Conservation (phyloP, 2,797 vertebrate genomes). For the Aulostomus chinensis region DNA sequence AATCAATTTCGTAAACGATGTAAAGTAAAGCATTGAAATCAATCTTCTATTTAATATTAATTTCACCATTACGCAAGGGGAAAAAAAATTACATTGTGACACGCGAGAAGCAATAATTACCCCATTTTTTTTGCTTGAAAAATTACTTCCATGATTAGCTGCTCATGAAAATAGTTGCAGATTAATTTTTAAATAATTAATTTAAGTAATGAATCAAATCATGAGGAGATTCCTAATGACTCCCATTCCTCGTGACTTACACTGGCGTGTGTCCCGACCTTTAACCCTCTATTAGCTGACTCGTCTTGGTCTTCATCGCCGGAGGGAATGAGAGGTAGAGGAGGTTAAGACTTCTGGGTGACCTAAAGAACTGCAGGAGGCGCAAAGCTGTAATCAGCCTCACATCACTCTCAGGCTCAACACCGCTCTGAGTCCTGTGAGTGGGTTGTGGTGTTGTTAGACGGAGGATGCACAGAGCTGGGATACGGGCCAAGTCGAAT, state of each 20-base stretch:
- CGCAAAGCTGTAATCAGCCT: conserved; percentile 34
- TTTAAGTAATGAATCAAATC: background rate
- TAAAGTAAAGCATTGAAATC: too few species aligned
- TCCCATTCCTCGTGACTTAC: background rate
- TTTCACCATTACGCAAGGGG: too few species aligned
- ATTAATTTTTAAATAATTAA: background rate
- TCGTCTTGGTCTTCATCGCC: background rate
- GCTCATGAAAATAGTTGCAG: too few species aligned
- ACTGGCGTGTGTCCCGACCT: conserved; percentile 30
- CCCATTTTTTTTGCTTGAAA: too few species aligned
- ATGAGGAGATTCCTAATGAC: background rate
- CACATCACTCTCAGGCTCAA: conserved; percentile 28
- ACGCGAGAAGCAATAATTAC: too few species aligned
- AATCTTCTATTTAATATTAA: too few species aligned
- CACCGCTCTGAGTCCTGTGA: conserved; percentile 23
- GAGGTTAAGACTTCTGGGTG: conserved; percentile 18
- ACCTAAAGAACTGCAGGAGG: conserved; percentile 20
- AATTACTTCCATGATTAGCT: too few species aligned
- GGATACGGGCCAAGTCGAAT: conserved; percentile 42
- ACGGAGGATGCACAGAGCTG: conserved; percentile 37
- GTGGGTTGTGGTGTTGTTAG: conserved; percentile 26
- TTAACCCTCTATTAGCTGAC: conserved; percentile 38
- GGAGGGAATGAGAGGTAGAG: conserved; percentile 11
- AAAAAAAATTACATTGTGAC: too few species aligned
- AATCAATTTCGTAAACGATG: too few species aligned